Percentiles rank a stretch among this genome's conserved stretches.
Conservation (phyloP, 1,140 invertebrate genomes). For the Steinernema khuongi region DNA sequence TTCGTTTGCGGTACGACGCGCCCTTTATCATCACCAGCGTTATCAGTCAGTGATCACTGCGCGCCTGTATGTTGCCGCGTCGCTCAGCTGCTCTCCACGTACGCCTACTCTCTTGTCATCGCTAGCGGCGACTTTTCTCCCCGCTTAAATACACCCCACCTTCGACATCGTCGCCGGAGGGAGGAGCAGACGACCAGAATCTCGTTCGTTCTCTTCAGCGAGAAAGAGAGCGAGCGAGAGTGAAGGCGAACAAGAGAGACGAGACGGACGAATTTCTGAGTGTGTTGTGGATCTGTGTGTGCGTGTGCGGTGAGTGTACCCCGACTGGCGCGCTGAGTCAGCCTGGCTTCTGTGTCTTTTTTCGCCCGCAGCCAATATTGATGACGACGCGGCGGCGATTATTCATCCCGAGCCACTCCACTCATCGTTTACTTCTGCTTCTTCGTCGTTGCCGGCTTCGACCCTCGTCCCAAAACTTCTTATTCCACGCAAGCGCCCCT, state of each 20-base stretch:
- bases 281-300: neutral
- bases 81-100: constrained; percentile 11
- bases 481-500: neutral
- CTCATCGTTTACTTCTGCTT: constrained; percentile 16
- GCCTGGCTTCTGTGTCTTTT: constrained; percentile 1
- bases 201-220: constrained; percentile 10
- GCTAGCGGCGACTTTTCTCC: constrained; percentile 14
- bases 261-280: constrained; percentile 8
- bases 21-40: neutral
- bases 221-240: constrained; percentile 13
- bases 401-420: constrained; percentile 10
- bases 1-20: neutral
- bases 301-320: constrained; percentile 11
- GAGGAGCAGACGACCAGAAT: constrained; percentile 11
- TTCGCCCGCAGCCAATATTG: constrained; percentile 2
- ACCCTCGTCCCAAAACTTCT: neutral
- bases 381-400: constrained; percentile 8
- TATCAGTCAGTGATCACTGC: constrained; percentile 7
- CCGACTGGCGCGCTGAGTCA: constrained; percentile 3
- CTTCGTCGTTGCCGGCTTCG: neutral
- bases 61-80: constrained; percentile 3
- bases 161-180: constrained; percentile 2
- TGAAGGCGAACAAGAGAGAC: neutral
- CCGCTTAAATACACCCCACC: constrained; percentile 10
- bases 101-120: constrained; percentile 15